These are phyloP conservation scores for Danio kyathit DNA, from an alignment of 2,797 vertebrate species.

Conservation along the genomic window DNA sequence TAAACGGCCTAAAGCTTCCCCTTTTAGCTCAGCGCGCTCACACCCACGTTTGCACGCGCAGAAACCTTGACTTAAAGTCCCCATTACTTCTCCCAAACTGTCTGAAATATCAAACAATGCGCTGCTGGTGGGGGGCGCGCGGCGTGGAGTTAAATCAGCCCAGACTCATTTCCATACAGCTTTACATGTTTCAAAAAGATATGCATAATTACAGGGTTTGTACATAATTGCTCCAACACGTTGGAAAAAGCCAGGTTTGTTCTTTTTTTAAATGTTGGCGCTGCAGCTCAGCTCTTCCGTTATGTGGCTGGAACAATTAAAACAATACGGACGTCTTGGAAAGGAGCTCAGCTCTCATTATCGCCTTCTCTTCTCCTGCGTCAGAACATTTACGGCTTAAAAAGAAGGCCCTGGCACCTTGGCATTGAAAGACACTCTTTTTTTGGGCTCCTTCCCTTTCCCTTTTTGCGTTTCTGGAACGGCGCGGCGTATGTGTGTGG, in stretches of 20 bases:
- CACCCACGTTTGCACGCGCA: slow-evolving; percentile 56
- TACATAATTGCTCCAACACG: slow-evolving; percentile 81
- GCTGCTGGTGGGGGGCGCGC: slow-evolving; percentile 57
- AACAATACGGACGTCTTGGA: slow-evolving; percentile 78
- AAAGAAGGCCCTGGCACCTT: slow-evolving; percentile 73
- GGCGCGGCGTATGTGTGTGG: slow-evolving; percentile 53
- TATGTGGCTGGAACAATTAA: slow-evolving; percentile 77
- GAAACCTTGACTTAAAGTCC: slow-evolving; percentile 69
- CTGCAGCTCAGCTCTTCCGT: slow-evolving; percentile 66
- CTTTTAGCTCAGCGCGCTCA: slow-evolving; percentile 43
- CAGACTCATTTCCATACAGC: slow-evolving; percentile 82
- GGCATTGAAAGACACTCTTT: slow-evolving; percentile 70
- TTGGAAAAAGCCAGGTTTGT: slow-evolving; percentile 76
- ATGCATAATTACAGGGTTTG: slow-evolving; percentile 82
- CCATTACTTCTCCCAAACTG: slow-evolving; percentile 70
- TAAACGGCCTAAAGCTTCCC: slow-evolving; percentile 71
- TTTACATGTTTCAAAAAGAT: slow-evolving; percentile 81
- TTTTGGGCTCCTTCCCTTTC: slow-evolving; percentile 52
- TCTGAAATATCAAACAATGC: slow-evolving; percentile 77
- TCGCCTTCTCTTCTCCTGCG: slow-evolving; percentile 67
- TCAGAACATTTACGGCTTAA: slow-evolving; percentile 73
- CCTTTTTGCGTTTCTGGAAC: slow-evolving; percentile 59
- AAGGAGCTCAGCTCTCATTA: slow-evolving; percentile 76
- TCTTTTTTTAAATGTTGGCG: slow-evolving; percentile 74
- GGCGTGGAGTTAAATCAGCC: slow-evolving; percentile 69